Conservation (phyloP, 2,888 invertebrate genomes). For the Piscicola geometra region DNA sequence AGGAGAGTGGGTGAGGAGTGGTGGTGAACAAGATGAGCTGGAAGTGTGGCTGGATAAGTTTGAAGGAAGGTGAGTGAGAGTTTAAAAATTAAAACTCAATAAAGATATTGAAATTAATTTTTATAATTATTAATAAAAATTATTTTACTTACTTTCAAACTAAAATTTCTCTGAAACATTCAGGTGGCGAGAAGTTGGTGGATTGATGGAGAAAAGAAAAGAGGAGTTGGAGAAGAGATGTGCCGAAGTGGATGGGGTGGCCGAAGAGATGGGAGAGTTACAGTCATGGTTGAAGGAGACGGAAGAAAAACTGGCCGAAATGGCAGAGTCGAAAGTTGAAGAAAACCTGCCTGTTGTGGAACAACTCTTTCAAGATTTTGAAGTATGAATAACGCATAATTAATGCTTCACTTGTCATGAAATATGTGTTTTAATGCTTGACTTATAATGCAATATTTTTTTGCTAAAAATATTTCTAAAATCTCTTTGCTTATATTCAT, state of each 20-base stretch:
- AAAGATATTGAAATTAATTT: neutral
- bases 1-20: neutral
- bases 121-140: neutral
- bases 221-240: neutral
- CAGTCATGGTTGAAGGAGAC: slow-evolving; percentile 89
- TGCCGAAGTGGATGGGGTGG: slow-evolving; percentile 50
- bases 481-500: too few relatives aligned
- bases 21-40: neutral
- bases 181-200: neutral
- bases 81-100: too few relatives aligned
- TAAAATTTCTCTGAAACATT: neutral
- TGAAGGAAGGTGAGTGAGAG: neutral
- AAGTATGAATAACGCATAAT: too few relatives aligned
- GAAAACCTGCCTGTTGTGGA: slow-evolving; percentile 83
- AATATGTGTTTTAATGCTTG: too few relatives aligned
- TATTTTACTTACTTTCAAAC: neutral
- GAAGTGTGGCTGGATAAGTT: neutral
- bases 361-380: slow-evolving; percentile 56
- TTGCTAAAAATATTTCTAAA: too few relatives aligned
- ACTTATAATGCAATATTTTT: too few relatives aligned
- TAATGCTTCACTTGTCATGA: too few relatives aligned
- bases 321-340: slow-evolving; percentile 82
- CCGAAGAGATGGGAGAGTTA: slow-evolving; percentile 90
- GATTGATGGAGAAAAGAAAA: neutral
- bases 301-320: slow-evolving; percentile 74